phyloP scores from a whole-genome alignment of 2,113 vertebrate genomes.

The Cyprinodon brontotheroides region DNA sequence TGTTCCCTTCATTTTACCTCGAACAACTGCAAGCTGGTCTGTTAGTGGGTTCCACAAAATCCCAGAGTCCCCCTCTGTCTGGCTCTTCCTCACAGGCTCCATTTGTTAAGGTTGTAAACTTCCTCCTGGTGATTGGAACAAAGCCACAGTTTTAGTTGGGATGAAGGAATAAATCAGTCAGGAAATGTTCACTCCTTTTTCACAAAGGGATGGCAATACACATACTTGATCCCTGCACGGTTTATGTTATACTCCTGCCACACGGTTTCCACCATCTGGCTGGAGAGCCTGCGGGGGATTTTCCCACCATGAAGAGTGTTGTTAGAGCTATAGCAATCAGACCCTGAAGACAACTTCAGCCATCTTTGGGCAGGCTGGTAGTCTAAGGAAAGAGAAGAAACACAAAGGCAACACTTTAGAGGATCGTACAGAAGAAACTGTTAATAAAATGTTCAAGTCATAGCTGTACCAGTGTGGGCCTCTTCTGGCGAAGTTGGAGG shows the following conservation, averaged over 20 bases:
- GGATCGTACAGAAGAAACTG: neutral
- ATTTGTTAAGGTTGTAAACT: conserved; percentile 89
- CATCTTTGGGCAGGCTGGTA: conserved; percentile 92
- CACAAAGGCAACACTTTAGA: neutral
- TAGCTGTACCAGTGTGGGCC: conserved; percentile 88
- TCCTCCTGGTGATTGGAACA: conserved; percentile 81
- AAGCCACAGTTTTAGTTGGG: neutral
- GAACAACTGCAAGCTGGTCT: conserved; percentile 91
- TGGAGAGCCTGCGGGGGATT: conserved; percentile 93
- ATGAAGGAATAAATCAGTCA: neutral
- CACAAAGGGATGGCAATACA: neutral
- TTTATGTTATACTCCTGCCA: conserved; percentile 99
- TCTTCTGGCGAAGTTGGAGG: conserved; percentile 98
- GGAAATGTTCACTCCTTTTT: neutral
- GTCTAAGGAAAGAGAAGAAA: conserved; percentile 73
- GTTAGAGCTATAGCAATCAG: conserved; percentile 89
- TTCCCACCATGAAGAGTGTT: conserved; percentile 94
- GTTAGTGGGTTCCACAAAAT: conserved; percentile 92
- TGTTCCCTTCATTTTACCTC: conserved; percentile 76
- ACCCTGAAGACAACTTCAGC: conserved; percentile 91
- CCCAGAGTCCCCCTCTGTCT: conserved; percentile 89
- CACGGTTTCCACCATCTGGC: conserved; percentile 94
- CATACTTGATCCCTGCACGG: conserved; percentile 94
- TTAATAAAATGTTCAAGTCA: neutral
- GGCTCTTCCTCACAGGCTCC: conserved; percentile 88